Conservation (phyloP, 2,113 vertebrate species). For the Pluvialis apricaria region DNA sequence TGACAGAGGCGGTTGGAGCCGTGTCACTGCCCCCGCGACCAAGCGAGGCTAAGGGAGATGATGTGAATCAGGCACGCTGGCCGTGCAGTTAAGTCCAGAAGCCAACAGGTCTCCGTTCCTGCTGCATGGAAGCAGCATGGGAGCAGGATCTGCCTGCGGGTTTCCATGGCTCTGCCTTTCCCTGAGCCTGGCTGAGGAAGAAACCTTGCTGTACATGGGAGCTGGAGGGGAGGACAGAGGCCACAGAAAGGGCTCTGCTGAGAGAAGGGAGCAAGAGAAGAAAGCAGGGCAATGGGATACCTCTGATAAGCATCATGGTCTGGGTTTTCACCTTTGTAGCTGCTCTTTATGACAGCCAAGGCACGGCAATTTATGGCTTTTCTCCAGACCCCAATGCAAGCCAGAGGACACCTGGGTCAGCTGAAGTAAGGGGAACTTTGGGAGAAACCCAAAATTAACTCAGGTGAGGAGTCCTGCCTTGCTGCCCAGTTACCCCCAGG, state of each 20-base stretch:
- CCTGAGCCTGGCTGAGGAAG: neutral
- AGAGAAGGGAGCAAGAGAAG: neutral
- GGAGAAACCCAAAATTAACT: neutral
- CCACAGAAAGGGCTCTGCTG: neutral
- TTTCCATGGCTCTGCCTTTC: neutral
- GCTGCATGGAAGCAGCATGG: neutral
- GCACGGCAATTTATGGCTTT: neutral
- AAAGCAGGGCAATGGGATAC: neutral
- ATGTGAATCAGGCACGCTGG: fast-evolving
- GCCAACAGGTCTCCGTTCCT: neutral
- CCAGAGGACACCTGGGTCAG: neutral
- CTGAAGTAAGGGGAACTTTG: neutral
- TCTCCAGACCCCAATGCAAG: neutral
- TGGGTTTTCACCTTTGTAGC: neutral
- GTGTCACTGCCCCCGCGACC: fast-evolving
- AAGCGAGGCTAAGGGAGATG: neutral
- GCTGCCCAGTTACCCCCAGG: neutral
- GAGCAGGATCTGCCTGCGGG: neutral
- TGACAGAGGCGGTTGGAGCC: neutral
- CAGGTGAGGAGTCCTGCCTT: neutral
- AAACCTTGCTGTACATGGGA: neutral
- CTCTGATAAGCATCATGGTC: neutral
- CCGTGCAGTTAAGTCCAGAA: fast-evolving
- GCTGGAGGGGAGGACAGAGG: neutral
- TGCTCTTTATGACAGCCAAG: neutral